Conservation (phyloP, 64 coral and sea anemone genomes). For the Hydrozoanthus tunicans region DNA sequence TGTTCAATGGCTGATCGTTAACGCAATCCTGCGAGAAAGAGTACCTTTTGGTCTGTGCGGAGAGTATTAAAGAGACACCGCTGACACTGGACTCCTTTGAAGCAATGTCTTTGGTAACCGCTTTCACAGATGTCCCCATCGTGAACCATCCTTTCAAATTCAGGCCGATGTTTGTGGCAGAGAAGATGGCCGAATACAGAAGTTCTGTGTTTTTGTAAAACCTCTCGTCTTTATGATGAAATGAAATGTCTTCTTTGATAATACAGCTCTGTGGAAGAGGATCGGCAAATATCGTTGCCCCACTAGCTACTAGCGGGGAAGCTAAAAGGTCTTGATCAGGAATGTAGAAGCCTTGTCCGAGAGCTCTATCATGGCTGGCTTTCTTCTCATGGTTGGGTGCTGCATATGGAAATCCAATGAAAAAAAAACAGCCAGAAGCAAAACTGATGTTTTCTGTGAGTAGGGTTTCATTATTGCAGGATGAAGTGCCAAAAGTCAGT, state of each 20-base stretch:
- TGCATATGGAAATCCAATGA: neutral
- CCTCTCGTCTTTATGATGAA: conserved; percentile 42
- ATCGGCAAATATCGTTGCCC: conserved; percentile 34
- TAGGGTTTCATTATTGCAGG: no score
- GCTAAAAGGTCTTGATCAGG: conserved; percentile 26
- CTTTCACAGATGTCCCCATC: conserved; percentile 17
- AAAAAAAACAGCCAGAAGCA: neutral
- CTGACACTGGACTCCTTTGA: neutral
- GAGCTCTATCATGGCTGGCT: neutral
- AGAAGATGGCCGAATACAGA: conserved; percentile 41
- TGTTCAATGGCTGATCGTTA: neutral
- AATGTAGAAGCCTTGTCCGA: conserved; percentile 59
- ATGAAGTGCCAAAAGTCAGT: no score
- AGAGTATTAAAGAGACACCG: neutral
- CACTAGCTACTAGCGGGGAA: conserved; percentile 19
- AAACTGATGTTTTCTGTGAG: neutral
- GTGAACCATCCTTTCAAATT: conserved; percentile 53
- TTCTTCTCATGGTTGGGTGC: neutral
- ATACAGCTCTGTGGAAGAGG: conserved; percentile 1
- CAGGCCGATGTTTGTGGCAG: conserved; percentile 14
- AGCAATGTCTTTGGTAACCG: conserved; percentile 10
- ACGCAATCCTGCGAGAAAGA: conserved; percentile 19
- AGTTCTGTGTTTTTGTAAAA: conserved; percentile 46
- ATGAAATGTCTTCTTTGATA: neutral
- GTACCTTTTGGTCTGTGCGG: neutral